Conservation (phyloP, 2,797 vertebrate genomes). For the Tragelaphus eurycerus region DNA sequence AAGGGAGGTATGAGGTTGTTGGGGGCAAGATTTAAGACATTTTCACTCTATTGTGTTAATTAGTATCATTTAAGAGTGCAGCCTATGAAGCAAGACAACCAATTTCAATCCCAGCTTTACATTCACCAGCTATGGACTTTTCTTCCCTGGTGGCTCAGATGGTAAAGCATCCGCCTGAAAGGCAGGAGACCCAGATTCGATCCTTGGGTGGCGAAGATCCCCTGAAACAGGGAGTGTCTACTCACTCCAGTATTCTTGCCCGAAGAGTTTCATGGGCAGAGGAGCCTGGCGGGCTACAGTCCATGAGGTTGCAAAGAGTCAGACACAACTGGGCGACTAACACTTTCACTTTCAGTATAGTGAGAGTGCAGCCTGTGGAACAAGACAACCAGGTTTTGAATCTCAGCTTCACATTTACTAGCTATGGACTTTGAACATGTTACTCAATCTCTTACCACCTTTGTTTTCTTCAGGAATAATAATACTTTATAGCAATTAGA, state of each 20-base stretch:
- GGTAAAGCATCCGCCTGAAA: neutral
- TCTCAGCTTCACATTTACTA: neutral
- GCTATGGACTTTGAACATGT: neutral
- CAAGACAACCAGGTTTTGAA: neutral
- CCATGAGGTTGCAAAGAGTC: neutral
- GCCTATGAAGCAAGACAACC: neutral
- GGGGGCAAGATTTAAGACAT: neutral
- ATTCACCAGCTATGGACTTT: neutral
- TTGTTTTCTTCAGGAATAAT: neutral
- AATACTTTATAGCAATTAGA: neutral
- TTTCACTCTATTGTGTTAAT: neutral
- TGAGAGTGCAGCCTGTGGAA: neutral
- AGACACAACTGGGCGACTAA: neutral
- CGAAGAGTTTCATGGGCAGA: neutral
- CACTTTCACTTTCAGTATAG: neutral
- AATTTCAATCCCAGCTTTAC: neutral
- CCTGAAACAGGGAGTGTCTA: neutral
- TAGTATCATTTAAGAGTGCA: neutral
- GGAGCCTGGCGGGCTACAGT: neutral
- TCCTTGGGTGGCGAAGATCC: neutral
- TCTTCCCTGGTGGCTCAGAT: neutral
- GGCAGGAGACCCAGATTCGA: neutral
- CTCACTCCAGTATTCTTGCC: neutral
- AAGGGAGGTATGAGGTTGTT: neutral
- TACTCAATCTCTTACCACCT: neutral